phyloP scores from a whole-genome alignment of 1,140 invertebrate genomes.

The Anastrepha ludens region DNA sequence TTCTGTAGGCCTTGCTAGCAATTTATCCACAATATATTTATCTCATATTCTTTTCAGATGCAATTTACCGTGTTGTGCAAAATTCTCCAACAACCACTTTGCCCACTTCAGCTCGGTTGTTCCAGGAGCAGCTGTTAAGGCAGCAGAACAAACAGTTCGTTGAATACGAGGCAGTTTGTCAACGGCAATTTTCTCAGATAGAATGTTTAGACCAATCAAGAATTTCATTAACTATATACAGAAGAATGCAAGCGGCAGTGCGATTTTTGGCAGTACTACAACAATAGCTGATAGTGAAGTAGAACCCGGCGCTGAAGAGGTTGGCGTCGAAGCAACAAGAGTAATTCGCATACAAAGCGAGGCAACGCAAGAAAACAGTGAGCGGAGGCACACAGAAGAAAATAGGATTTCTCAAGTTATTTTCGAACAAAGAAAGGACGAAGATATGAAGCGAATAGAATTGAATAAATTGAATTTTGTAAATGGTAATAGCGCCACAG shows the following conservation, averaged over 20 bases:
- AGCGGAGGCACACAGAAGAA: not conserved
- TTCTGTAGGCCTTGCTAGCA: too few species aligned
- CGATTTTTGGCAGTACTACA: conserved; percentile 65
- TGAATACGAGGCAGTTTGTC: not conserved
- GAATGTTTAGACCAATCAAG: conserved; percentile 72
- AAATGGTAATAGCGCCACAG: not conserved
- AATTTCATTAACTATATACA: conserved; percentile 73
- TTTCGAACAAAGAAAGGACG: not conserved
- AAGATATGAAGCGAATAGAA: conserved; percentile 16
- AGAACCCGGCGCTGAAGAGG: conserved; percentile 53
- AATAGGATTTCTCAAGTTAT: not conserved
- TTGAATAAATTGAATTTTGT: conserved; percentile 15
- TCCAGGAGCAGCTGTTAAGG: not conserved
- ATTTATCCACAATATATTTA: not conserved
- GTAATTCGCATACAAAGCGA: conserved; percentile 40
- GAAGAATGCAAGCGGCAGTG: conserved; percentile 71
- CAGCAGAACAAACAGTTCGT: not conserved
- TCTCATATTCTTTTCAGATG: not conserved
- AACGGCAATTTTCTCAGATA: not conserved
- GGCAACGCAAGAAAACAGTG: not conserved
- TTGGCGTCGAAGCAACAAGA: conserved; percentile 34
- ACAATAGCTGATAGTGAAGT: conserved; percentile 55
- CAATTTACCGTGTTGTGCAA: not conserved
- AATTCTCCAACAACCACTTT: not conserved
- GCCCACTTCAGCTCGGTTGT: not conserved